Base-by-base conservation (phyloP, 2,797 vertebrate genomes). In the Gallirallus australis region DNA sequence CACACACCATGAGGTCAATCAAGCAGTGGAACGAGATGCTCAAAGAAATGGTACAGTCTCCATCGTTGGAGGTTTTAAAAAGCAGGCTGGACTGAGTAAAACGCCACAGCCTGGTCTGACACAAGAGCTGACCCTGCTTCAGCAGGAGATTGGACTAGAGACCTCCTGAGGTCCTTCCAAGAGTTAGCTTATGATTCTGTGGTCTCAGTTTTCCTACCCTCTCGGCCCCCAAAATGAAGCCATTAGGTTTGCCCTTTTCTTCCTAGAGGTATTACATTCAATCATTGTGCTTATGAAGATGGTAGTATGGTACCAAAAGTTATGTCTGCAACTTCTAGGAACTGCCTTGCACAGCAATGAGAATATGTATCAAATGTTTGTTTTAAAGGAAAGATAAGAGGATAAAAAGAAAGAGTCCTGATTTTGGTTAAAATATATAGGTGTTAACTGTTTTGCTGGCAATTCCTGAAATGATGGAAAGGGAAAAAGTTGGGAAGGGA, bases 1-100 rank as follows among this genome's bases (percentile, higher is more conserved):
- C 47, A 48, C 30, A 8, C 12, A 5, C 2, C 0, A 0, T 77
- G 48, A 61, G 20, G n/a, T 25, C 13, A 63, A 18, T 61, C 20
- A 76, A 45, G 28, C 39, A 81, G 28, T 57, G 33, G 40, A 82
- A 82, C 18, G 53, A 33, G 17, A 53, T 89, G 21, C 37, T 80
- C 12, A 52, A 5, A 57, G 52, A 73, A 85, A 14, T 77, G 35
- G 25, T n/a, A 12, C 5, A 24, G 17, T 31, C 21, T 81, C 54
- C 7, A 17, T 65, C 15, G 1, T 1, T 88, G 53, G 17, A 64
- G 15, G 5, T 72, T 70, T 93, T 63, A 39, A 57, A 48, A 54
- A 63, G 37, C 12, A 27, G n/a, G 15, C 30, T 70, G 19, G 21
- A 70, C 15, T 66, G 52, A 33, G 21, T 59, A 65, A 92, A 69